Evolutionary conservation across 2,113 vertebrate genomes (phyloP).

Genomic region (Zosterops hypoxanthus): DNA sequence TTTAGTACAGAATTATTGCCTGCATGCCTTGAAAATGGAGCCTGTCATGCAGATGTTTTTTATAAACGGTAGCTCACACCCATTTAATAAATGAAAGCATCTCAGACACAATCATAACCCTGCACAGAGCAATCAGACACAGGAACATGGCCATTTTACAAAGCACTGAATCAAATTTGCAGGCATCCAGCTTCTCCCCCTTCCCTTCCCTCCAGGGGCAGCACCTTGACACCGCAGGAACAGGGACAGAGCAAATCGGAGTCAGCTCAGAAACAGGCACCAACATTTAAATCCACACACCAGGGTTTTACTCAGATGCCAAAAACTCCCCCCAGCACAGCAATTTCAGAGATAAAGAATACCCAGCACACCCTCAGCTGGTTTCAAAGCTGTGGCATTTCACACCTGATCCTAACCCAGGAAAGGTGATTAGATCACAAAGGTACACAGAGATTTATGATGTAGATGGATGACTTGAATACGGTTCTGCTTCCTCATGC

Average conservation of each 20-base stretch:
- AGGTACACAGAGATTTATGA: background rate
- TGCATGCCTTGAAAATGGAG: background rate
- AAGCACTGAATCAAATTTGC: background rate
- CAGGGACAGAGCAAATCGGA: fast-evolving
- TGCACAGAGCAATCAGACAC: background rate
- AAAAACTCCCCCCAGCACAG: background rate
- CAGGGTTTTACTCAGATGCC: background rate
- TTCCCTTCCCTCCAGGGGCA: no score
- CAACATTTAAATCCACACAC: fast-evolving
- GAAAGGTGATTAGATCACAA: background rate
- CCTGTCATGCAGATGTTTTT: background rate
- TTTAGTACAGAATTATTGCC: background rate
- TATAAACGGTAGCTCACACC: background rate
- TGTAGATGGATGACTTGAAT: background rate
- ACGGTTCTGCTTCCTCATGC: background rate
- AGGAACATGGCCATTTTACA: background rate
- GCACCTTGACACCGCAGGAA: fast-evolving
- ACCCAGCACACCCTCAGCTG: background rate
- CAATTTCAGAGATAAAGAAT: fast-evolving
- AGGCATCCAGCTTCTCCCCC: background rate
- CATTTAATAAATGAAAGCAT: background rate
- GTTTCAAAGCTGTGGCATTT: background rate
- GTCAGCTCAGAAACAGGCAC: background rate
- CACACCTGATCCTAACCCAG: background rate
- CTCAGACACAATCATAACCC: background rate